These are phyloP conservation scores for Drosophila ironensis DNA, from an alignment of 1,140 invertebrate genomes.

Conservation along the genomic window DNA sequence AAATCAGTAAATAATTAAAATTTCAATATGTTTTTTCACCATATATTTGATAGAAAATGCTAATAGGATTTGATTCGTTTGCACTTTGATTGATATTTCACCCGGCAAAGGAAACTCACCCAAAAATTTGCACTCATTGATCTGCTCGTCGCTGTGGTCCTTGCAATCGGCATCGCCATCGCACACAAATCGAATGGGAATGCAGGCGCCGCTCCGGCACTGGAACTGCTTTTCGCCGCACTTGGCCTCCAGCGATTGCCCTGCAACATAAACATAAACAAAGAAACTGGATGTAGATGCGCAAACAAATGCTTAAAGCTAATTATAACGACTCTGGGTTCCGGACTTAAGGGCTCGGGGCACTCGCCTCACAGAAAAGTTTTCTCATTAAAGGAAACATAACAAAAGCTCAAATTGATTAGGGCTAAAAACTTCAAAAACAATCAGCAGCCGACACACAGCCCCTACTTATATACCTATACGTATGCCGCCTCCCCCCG, in stretches of 20 bases:
- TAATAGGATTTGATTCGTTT: no score
- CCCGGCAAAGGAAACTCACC: no score
- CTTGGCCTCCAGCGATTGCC: conserved; percentile 57
- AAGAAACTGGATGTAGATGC: conserved; percentile 13
- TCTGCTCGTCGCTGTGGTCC: conserved; percentile 90
- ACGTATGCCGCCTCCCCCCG: not conserved
- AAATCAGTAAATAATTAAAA: no score
- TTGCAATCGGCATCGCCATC: conserved; percentile 90
- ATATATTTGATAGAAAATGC: no score
- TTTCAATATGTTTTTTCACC: no score
- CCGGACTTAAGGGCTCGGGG: conserved; percentile 36
- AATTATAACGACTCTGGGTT: conserved; percentile 49
- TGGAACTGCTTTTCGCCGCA: conserved; percentile 89
- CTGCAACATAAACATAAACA: conserved; percentile 54
- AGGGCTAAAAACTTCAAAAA: conserved; percentile 76
- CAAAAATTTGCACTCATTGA: conserved; percentile 86
- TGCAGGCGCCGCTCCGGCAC: conserved; percentile 91
- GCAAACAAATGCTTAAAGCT: conserved; percentile 67
- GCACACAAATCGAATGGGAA: conserved; percentile 90
- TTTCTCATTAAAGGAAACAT: conserved; percentile 66
- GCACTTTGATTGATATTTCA: not conserved
- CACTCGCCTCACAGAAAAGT: conserved; percentile 37
- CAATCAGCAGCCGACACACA: conserved; percentile 59
- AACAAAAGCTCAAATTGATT: conserved; percentile 73
- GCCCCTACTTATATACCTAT: not conserved